phyloP scores from a whole-genome alignment of 1,140 invertebrate species.

The Lutraria rhynchaena region DNA sequence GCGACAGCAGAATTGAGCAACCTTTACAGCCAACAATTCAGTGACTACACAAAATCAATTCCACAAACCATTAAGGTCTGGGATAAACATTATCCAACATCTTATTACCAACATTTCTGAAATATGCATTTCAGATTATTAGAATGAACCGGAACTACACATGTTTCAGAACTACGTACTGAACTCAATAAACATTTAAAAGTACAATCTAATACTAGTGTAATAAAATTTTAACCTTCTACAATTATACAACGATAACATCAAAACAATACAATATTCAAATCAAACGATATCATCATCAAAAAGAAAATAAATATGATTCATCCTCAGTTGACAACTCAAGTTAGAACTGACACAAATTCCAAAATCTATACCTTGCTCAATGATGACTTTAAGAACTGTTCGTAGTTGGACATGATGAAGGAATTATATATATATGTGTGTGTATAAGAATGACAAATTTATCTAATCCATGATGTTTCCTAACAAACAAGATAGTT shows the following conservation, averaged over 20 bases:
- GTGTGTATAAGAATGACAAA: too few species aligned
- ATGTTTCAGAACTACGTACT: background rate
- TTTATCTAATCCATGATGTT: too few species aligned
- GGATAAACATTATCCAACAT: too few species aligned
- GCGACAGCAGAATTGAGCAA: too few species aligned
- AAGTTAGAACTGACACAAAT: background rate
- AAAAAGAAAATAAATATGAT: constrained; percentile 9
- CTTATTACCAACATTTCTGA: too few species aligned
- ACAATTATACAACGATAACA: background rate
- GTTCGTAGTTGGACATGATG: constrained; percentile 58
- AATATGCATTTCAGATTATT: too few species aligned
- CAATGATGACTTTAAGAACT: constrained; percentile 58
- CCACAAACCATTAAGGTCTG: too few species aligned
- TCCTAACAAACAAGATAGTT: too few species aligned
- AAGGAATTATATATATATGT: too few species aligned
- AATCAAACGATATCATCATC: background rate
- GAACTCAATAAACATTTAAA: background rate
- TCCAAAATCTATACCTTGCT: constrained; percentile 55
- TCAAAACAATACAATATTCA: background rate
- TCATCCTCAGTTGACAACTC: constrained; percentile 32
- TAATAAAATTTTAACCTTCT: background rate
- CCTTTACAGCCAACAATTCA: too few species aligned
- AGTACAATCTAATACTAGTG: background rate
- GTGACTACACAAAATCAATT: too few species aligned
- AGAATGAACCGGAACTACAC: background rate